Evolutionary conservation across 2,113 vertebrate genomes (phyloP), one percentile per base, ranked within the genome.

Genomic region (Machaerirhynchus nigripectus): DNA sequence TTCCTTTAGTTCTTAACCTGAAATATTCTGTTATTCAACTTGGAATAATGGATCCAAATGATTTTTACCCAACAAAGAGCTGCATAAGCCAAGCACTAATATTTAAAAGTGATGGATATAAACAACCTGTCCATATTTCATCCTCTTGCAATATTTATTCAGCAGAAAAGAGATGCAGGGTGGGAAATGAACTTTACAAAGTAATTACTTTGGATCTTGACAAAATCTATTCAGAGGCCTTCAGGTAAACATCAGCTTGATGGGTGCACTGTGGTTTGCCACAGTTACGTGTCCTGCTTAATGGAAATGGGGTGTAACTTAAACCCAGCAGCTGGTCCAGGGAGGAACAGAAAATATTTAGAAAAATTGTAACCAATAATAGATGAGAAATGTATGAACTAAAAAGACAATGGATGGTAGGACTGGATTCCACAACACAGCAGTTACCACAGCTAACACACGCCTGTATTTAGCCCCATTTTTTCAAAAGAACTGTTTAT

Each of bases 131-230:
- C 91, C 82, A 73, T 90, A 87, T 96, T 97, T 95, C 95, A 85
- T 70, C 84, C 82, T 95, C 87, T 87, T 97, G 96, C 94, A 98
- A 96, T 97, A 97, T 98, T 98, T 97, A 97, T 98, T 96, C 60
- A 85, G 90, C 85, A 96, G 94, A 89, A 87, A 91, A 95, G 95
- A 91, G 92, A 95, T 30, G 83, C 18, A 0, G 89, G 63, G 75
- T 84, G 50, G 65, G 96, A 98, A 97, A 97, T 97, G 97, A 97
- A 97, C 97, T 98, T 98, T 96, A 96, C 94, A 78, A 90, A 96
- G 97, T 97, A 98, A 98, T 98, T 97, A 97, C 95, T 98, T 97
- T 90, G 97, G 94, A 97, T 97, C 95, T 96, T 67, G 55, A 96
- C 90, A 89, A 96, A 96, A 97, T 92, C 95, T 88, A 39, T 91